A percentile compares a stretch with the other conserved stretches of the same genome.
phyloP scores from a whole-genome alignment of 2,888 invertebrate genomes.

The Mesorhabditis sp. region DNA sequence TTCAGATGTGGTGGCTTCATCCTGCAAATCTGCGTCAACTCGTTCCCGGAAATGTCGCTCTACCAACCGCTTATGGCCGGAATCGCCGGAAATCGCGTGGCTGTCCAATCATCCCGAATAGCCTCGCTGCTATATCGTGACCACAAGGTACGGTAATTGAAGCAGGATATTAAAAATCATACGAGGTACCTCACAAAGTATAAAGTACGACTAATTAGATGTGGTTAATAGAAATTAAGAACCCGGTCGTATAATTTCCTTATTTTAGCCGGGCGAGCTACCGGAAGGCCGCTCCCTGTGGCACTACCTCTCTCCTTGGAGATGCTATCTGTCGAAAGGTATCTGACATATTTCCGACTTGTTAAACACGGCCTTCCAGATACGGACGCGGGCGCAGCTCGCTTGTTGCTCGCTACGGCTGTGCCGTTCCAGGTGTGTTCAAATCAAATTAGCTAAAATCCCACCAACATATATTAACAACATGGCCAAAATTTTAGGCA shows the following conservation, averaged over 20 bases:
- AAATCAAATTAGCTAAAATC: too few relatives aligned
- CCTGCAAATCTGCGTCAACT: constrained; percentile 1
- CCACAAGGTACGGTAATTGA: background rate
- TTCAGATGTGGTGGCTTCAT: constrained; percentile 1
- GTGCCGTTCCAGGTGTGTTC: background rate
- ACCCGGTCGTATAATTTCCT: too few relatives aligned
- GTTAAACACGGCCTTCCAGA: background rate
- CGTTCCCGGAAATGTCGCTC: background rate
- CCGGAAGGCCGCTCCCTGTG: background rate
- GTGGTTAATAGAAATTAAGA: too few relatives aligned
- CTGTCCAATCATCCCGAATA: background rate
- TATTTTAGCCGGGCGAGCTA: background rate
- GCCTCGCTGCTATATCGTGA: background rate
- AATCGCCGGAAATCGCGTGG: background rate
- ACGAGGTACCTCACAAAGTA: too few relatives aligned
- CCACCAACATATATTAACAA: too few relatives aligned
- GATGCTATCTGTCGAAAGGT: constrained; percentile 3
- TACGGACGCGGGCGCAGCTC: background rate
- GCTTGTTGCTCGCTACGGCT: background rate
- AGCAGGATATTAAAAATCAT: too few relatives aligned
- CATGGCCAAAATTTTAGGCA: too few relatives aligned
- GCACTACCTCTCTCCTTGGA: background rate
- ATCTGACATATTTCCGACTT: background rate
- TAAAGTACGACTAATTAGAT: background rate
- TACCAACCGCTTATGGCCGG: constrained; percentile 5